phyloP scores from a whole-genome alignment of 2,797 vertebrate species.

The Acanthornis magna region DNA sequence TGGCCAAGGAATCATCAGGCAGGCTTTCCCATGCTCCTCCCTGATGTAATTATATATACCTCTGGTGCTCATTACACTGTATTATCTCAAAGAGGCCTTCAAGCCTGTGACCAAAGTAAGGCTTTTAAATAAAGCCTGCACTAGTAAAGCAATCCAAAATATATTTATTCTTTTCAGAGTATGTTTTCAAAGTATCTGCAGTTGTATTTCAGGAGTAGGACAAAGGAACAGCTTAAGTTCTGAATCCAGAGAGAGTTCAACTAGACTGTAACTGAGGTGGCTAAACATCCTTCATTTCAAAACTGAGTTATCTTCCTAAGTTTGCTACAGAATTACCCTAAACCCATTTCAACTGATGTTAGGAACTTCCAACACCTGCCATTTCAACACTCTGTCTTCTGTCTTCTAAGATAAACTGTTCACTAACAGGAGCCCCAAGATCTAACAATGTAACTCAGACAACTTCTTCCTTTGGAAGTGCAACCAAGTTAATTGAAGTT shows the following conservation, averaged over 20 bases:
- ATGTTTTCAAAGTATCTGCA: neutral
- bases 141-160: neutral
- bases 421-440: neutral
- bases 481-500: neutral
- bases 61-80: neutral
- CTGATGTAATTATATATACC: slow-evolving; percentile 8
- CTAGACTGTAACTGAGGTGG: neutral
- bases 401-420: neutral
- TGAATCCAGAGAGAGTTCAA: neutral
- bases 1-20: neutral
- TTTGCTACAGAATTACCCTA: neutral
- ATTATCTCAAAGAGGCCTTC: neutral
- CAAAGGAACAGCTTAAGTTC: neutral
- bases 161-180: neutral
- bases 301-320: neutral
- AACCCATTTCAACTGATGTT: neutral
- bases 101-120: neutral
- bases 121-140: slow-evolving; percentile 5
- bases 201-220: neutral
- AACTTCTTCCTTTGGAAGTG: neutral
- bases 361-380: neutral
- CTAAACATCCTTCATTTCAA: neutral
- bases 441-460: neutral
- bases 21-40: slow-evolving; percentile 45
- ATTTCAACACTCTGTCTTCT: neutral